Percentiles rank a stretch among this genome's conserved stretches.
These are phyloP conservation scores for Cenopis cana DNA, from an alignment of 2,888 invertebrate species.

Conservation along the genomic window DNA sequence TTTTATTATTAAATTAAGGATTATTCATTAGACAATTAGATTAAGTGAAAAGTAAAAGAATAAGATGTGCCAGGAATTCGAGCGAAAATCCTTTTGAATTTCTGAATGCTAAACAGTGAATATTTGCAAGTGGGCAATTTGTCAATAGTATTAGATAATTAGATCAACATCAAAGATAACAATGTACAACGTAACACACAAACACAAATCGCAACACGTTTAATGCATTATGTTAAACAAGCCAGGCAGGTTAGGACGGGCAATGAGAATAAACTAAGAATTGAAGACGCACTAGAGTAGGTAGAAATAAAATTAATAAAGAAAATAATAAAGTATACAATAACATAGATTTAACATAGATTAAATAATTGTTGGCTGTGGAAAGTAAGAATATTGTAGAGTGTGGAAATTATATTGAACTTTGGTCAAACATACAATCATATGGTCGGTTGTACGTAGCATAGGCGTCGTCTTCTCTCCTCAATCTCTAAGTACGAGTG, in stretches of 20 bases:
- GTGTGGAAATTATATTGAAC: slow-evolving; percentile 64
- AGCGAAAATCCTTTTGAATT: slow-evolving; percentile 4
- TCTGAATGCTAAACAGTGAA: slow-evolving; percentile 1
- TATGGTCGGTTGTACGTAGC: slow-evolving; percentile 73
- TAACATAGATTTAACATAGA: slow-evolving; percentile 6
- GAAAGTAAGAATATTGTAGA: slow-evolving; percentile 55
- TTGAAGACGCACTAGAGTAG: not conserved
- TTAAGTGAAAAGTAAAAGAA: slow-evolving; percentile 9
- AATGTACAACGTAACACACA: slow-evolving; percentile 73
- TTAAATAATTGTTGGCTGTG: not conserved
- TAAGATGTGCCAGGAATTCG: slow-evolving; percentile 24
- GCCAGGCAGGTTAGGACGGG: slow-evolving; percentile 58
- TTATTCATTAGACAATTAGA: not conserved
- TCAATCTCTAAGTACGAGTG: slow-evolving; percentile 82
- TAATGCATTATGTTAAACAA: slow-evolving; percentile 67
- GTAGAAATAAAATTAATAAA: not conserved
- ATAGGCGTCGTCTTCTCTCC: slow-evolving; percentile 71
- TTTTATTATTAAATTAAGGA: not conserved
- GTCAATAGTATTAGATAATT: slow-evolving; percentile 44
- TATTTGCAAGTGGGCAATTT: slow-evolving; percentile 14
- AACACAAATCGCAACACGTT: slow-evolving; percentile 82
- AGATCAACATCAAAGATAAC: slow-evolving; percentile 49
- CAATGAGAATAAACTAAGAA: slow-evolving; percentile 42
- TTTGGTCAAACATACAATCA: slow-evolving; percentile 73
- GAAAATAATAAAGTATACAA: not conserved